Conservation (phyloP, 2,113 vertebrate species). For the Dinomys branickii region DNA sequence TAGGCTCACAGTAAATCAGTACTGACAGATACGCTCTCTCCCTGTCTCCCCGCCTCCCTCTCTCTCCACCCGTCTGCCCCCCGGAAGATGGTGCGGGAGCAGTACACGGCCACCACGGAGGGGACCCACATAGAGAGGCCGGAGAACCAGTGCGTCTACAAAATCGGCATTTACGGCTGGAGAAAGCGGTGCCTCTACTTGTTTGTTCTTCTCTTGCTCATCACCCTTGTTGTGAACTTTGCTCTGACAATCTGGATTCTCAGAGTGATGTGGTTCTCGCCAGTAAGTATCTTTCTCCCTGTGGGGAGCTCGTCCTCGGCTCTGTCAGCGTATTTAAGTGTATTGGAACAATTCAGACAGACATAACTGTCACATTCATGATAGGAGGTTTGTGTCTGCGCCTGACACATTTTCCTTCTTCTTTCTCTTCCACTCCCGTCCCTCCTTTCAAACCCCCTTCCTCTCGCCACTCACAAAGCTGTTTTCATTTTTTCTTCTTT, state of each 20-base stretch:
- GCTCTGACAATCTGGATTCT: conserved; percentile 98
- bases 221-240: conserved; percentile 95
- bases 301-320: background rate
- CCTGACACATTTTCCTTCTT: no score
- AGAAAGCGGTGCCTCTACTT: conserved; percentile 98
- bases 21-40: background rate
- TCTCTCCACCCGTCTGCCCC: no score
- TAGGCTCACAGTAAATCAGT: background rate
- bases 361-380: no score
- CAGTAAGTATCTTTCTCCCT: conserved; percentile 87
- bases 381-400: no score
- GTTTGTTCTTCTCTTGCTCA: conserved; percentile 94
- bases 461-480: background rate
- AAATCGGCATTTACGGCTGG: conserved; percentile 99
- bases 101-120: conserved; percentile 91
- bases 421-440: background rate
- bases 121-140: conserved; percentile 88
- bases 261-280: conserved; percentile 98
- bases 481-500: background rate
- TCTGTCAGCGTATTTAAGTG: background rate
- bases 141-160: conserved; percentile 90
- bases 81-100: conserved; percentile 94
- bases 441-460: no score
- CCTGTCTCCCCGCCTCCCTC: background rate
- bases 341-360: background rate